A percentile compares a stretch with the other conserved stretches of the same genome.
Conservation (phyloP, 2,113 vertebrate genomes). For the Oncorhynchus masou region DNA sequence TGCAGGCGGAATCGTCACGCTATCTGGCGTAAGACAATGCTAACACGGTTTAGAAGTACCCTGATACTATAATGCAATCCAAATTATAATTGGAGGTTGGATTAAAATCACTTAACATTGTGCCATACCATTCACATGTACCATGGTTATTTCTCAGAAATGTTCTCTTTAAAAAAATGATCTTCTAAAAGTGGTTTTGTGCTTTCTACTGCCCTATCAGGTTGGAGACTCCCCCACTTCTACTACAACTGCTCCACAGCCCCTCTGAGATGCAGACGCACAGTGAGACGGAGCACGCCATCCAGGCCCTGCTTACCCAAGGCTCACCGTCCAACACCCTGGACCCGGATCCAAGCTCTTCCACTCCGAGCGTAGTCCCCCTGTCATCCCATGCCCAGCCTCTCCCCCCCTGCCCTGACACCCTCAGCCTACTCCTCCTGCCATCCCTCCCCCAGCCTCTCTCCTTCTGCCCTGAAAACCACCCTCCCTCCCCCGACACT, state of each 20-base stretch:
- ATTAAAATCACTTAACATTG: no score
- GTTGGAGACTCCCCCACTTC: conserved; percentile 21
- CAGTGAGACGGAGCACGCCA: conserved; percentile 48
- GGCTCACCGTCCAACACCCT: conserved; percentile 7
- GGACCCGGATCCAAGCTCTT: conserved; percentile 3
- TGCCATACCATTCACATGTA: no score
- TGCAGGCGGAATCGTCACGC: no score
- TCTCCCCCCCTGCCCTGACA: no score
- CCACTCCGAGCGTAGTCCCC: background rate
- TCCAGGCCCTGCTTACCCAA: conserved; percentile 43
- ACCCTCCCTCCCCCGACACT: conserved; percentile 26
- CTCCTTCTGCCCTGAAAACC: conserved; percentile 52
- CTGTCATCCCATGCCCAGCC: background rate
- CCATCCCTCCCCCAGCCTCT: conserved; percentile 50
- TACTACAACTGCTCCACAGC: conserved; percentile 6
- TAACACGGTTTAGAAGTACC: no score
- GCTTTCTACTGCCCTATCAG: conserved; percentile 30
- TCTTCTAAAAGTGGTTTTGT: background rate
- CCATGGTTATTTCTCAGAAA: background rate
- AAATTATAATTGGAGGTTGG: no score
- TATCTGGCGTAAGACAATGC: no score
- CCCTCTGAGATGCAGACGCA: conserved; percentile 55
- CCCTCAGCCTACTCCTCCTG: conserved; percentile 27
- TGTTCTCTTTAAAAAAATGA: background rate
- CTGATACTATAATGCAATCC: no score